A percentile compares a stretch with the other conserved stretches of the same genome.
phyloP scores from a whole-genome alignment of 2,113 vertebrate genomes.

The Australoheros scitulus region DNA sequence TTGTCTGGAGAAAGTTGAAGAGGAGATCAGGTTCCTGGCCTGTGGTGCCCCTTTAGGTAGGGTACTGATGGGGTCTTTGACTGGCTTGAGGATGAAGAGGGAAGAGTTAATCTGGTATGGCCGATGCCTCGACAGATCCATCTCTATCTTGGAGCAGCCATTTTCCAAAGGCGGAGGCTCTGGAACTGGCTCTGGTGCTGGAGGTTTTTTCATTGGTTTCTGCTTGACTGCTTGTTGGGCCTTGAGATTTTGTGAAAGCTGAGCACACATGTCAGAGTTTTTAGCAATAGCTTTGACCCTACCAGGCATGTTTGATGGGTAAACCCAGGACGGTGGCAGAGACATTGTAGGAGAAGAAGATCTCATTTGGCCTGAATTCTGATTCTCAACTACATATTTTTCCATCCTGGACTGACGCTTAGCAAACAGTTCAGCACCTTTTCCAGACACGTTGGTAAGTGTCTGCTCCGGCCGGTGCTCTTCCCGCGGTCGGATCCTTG shows the following conservation, averaged over 20 bases:
- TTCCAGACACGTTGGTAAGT: constrained; percentile 89
- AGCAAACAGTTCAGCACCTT: constrained; percentile 93
- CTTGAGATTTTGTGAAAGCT: constrained; percentile 75
- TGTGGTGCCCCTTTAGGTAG: constrained; percentile 83
- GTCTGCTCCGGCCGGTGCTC: constrained; percentile 87
- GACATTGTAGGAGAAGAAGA: constrained; percentile 94
- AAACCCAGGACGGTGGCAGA: constrained; percentile 96
- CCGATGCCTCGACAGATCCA: constrained; percentile 88
- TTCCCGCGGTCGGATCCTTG: constrained; percentile 82
- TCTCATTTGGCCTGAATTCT: constrained; percentile 76
- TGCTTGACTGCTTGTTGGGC: constrained; percentile 74
- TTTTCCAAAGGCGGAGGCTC: constrained; percentile 81
- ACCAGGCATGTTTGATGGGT: constrained; percentile 83
- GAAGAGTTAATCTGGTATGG: constrained; percentile 91
- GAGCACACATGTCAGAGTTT: constrained; percentile 77
- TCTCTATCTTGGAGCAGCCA: constrained; percentile 85
- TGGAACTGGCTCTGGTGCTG: constrained; percentile 63
- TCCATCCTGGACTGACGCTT: constrained; percentile 95
- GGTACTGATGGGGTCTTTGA: constrained; percentile 82
- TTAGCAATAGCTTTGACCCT: constrained; percentile 82
- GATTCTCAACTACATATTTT: constrained; percentile 87
- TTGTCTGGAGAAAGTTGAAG: constrained; percentile 73
- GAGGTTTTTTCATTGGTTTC: constrained; percentile 58
- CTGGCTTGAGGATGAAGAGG: constrained; percentile 89
- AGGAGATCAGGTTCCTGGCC: constrained; percentile 69